Conservation (phyloP, 2,888 invertebrate genomes). For the Volucella bombylans region DNA sequence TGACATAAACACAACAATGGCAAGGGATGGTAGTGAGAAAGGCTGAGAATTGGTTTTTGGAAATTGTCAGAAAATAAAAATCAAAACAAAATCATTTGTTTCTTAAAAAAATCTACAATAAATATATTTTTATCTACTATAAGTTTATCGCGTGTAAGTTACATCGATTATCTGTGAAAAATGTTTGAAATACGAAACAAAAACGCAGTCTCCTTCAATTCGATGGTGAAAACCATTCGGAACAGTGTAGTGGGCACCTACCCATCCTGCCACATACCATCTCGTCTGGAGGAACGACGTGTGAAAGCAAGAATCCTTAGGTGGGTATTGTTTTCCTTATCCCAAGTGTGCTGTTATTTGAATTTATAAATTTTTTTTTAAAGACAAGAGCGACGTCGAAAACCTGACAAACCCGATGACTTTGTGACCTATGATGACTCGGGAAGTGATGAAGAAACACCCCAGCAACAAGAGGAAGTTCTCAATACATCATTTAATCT, state of each 20-base stretch:
- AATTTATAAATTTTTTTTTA: slow-evolving; percentile 3
- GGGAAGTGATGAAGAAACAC: slow-evolving; percentile 92
- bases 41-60: slow-evolving; percentile 32
- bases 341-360: neutral
- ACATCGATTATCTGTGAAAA: slow-evolving; percentile 12
- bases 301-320: slow-evolving; percentile 84
- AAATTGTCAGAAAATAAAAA: slow-evolving; percentile 31
- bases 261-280: slow-evolving; percentile 89
- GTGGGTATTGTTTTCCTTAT: slow-evolving; percentile 33
- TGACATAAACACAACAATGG: slow-evolving; percentile 70
- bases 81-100: slow-evolving; percentile 29
- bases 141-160: slow-evolving; percentile 6
- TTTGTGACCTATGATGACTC: slow-evolving; percentile 95
- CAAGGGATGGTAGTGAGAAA: slow-evolving; percentile 67
- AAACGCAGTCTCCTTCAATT: slow-evolving; percentile 78
- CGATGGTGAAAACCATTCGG: slow-evolving; percentile 81
- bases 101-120: slow-evolving; percentile 16
- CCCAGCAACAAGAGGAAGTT: slow-evolving; percentile 87
- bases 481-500: slow-evolving; percentile 92
- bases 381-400: slow-evolving; percentile 88
- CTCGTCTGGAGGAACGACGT: slow-evolving; percentile 89
- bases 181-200: slow-evolving; percentile 77
- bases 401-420: slow-evolving; percentile 94
- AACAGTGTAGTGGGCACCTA: slow-evolving; percentile 87
- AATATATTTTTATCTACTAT: neutral